Conservation (phyloP, 2,797 vertebrate genomes). For the Lepus townsendii region DNA sequence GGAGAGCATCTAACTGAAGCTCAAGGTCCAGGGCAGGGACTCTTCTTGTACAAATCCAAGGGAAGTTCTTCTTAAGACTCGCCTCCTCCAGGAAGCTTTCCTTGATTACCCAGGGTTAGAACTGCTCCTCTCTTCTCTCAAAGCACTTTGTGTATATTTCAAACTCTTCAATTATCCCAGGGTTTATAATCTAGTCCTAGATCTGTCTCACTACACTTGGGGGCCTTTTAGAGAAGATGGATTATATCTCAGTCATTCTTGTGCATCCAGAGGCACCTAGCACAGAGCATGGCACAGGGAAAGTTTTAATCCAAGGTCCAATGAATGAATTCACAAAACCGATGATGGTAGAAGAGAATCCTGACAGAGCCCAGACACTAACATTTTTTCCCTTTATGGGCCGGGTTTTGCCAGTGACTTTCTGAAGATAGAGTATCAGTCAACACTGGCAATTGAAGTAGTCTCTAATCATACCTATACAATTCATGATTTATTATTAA, state of each 20-base stretch:
- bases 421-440: constrained; percentile 4
- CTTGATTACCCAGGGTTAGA: neutral
- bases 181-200: neutral
- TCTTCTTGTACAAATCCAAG: constrained; percentile 12
- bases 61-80: neutral
- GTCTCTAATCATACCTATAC: constrained; percentile 19
- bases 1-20: neutral
- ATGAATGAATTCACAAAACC: constrained; percentile 46
- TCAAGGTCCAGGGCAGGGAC: neutral
- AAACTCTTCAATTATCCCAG: neutral
- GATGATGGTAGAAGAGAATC: neutral
- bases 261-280: neutral
- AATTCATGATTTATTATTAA: constrained; percentile 52
- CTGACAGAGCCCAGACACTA: neutral
- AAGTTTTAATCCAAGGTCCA: neutral
- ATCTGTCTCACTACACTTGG: neutral
- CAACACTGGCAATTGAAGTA: constrained; percentile 3
- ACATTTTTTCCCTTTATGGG: neutral
- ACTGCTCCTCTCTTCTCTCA: neutral
- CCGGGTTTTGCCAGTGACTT: constrained; percentile 33
- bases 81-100: neutral
- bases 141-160: neutral
- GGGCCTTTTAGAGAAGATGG: neutral
- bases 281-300: neutral
- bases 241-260: neutral